phyloP scores from a whole-genome alignment of 2,797 vertebrate genomes.

The Myioborus melanocephalus region DNA sequence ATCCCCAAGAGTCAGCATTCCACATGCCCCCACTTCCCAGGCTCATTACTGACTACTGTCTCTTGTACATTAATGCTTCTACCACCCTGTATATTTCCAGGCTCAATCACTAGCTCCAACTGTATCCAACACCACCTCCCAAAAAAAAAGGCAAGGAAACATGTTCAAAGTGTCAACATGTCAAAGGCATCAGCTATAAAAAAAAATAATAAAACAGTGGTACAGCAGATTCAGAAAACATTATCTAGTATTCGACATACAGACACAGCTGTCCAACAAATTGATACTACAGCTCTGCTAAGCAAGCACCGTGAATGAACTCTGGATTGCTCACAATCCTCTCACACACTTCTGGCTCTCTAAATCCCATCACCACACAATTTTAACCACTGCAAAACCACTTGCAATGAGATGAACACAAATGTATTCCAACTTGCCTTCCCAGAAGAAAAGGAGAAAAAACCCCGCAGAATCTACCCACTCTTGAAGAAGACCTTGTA shows the following conservation, averaged over 20 bases:
- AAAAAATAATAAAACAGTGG: not conserved
- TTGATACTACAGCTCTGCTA: not conserved
- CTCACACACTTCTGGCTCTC: not conserved
- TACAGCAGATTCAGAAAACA: not conserved
- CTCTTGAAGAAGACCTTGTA: not conserved
- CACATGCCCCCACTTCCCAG: not conserved
- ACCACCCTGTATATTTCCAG: not conserved
- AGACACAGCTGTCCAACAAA: not conserved
- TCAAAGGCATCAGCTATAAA: not conserved
- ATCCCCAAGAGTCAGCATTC: not conserved
- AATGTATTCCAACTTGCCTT: not conserved
- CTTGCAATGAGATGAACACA: not conserved
- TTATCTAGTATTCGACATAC: not conserved
- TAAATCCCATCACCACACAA: not conserved
- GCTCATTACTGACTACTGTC: not conserved
- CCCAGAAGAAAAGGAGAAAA: not conserved
- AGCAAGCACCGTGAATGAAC: not conserved
- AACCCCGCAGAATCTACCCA: not conserved
- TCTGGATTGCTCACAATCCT: not conserved
- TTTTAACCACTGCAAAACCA: not conserved
- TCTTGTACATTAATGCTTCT: not conserved
- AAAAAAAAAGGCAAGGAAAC: not conserved
- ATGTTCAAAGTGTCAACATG: not conserved
- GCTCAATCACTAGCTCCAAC: not conserved
- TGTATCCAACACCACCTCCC: rapidly evolving